These are phyloP conservation scores for Scaptomyza reducta DNA, from an alignment of 2,888 invertebrate genomes.

Conservation along the genomic window DNA sequence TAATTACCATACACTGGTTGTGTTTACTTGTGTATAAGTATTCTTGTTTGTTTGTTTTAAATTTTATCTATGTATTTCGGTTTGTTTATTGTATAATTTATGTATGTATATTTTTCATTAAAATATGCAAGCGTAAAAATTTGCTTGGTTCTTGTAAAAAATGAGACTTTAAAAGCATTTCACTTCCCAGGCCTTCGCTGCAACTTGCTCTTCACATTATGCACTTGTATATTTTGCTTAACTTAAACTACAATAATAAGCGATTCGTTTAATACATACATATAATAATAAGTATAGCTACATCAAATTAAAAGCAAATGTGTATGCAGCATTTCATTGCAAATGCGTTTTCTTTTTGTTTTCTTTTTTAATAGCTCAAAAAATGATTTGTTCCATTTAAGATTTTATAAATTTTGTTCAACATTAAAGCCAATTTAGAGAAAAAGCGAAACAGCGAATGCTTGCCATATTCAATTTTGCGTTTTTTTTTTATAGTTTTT, in stretches of 20 bases:
- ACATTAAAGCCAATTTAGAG: slow-evolving; percentile 77
- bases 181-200: slow-evolving; percentile 68
- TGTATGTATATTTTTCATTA: slow-evolving; percentile 69
- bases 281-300: slow-evolving; percentile 69
- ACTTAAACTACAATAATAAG: slow-evolving; percentile 80
- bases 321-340: slow-evolving; percentile 47
- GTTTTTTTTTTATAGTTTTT: slow-evolving; percentile 66
- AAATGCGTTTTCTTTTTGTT: slow-evolving; percentile 26
- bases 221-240: slow-evolving; percentile 75
- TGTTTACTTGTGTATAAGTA: slow-evolving; percentile 50
- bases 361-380: slow-evolving; percentile 49
- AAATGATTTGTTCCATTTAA: slow-evolving; percentile 28
- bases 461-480: slow-evolving; percentile 62
- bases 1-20: slow-evolving; percentile 40
- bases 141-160: slow-evolving; percentile 78
- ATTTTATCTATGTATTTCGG: slow-evolving; percentile 64
- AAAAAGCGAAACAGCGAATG: slow-evolving; percentile 69
- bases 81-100: slow-evolving; percentile 61
- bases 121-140: slow-evolving; percentile 79
- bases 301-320: slow-evolving; percentile 72
- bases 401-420: slow-evolving; percentile 46
- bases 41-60: slow-evolving; percentile 42
- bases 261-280: slow-evolving; percentile 73
- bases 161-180: slow-evolving; percentile 82
- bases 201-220: slow-evolving; percentile 54